phyloP scores from a whole-genome alignment of 2,797 vertebrate genomes.

The Podarcis lilfordi region DNA sequence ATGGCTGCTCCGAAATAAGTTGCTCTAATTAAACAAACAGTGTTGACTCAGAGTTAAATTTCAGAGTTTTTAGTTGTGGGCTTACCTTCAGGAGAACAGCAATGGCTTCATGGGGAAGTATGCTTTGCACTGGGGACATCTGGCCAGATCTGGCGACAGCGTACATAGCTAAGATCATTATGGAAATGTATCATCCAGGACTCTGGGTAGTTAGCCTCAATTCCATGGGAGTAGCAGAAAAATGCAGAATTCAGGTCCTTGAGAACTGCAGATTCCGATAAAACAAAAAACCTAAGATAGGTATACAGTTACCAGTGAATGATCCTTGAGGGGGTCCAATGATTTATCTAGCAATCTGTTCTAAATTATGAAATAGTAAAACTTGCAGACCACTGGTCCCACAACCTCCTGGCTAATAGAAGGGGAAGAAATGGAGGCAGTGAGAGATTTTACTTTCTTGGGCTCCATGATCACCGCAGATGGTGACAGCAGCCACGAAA shows the following conservation, averaged over 20 bases:
- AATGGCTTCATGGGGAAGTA: background rate
- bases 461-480: too few species aligned
- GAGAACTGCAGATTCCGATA: background rate
- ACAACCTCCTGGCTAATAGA: too few species aligned
- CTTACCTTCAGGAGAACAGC: background rate
- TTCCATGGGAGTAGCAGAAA: background rate
- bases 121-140: background rate
- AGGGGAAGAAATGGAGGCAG: too few species aligned
- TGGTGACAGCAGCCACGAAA: too few species aligned
- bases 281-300: background rate
- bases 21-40: background rate
- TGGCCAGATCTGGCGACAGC: background rate
- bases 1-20: background rate
- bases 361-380: background rate
- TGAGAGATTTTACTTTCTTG: too few species aligned
- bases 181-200: background rate
- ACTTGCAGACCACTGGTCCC: background rate
- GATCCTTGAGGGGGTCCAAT: background rate
- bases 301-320: background rate
- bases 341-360: background rate
- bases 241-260: background rate
- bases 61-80: background rate
- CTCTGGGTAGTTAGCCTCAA: background rate
- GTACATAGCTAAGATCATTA: background rate
- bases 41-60: background rate